phyloP scores from a whole-genome alignment of 1,140 invertebrate species.

The Nomia melanderi region DNA sequence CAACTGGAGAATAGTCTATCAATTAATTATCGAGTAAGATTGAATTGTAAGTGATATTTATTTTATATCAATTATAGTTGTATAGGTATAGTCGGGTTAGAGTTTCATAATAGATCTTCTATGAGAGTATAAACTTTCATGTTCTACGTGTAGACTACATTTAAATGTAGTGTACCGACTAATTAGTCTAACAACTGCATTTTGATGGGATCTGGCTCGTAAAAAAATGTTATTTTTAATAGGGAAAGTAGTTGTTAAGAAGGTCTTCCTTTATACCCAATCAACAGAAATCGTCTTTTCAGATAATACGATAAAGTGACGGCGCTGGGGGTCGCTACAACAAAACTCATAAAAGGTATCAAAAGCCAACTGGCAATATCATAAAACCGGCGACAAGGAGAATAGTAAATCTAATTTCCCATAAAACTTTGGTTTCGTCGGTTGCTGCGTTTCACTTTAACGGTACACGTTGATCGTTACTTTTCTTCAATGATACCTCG shows the following conservation, averaged over 20 bases:
- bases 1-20: no score
- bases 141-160: no score
- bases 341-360: background rate
- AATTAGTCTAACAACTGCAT: no score
- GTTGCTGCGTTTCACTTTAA: background rate
- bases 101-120: no score
- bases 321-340: background rate
- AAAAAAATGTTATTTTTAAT: background rate
- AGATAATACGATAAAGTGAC: background rate
- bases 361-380: background rate
- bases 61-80: no score
- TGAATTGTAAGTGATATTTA: no score
- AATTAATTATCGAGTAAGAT: no score
- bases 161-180: no score
- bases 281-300: background rate
- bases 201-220: no score
- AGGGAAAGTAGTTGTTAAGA: background rate
- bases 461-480: background rate
- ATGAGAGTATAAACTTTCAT: no score
- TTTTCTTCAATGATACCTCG: background rate
- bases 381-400: slow-evolving; percentile 5
- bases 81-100: no score
- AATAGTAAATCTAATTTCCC: background rate
- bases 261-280: background rate
- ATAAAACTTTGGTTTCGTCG: slow-evolving; percentile 14